phyloP scores from a whole-genome alignment of 2,888 invertebrate genomes.

The Tipula unca region DNA sequence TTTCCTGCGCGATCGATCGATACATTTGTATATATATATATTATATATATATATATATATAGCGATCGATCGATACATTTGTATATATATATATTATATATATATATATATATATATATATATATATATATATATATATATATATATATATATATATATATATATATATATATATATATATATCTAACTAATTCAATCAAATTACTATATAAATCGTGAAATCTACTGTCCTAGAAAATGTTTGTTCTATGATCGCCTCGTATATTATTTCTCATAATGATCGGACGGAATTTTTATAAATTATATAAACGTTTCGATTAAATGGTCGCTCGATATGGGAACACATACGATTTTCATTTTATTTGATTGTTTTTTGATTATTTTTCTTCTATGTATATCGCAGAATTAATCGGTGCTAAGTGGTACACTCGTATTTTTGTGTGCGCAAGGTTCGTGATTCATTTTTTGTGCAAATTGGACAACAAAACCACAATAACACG shows the following conservation, averaged over 20 bases:
- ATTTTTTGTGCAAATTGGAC: not conserved
- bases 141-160: too few relatives aligned
- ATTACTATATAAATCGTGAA: not conserved
- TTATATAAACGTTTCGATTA: not conserved
- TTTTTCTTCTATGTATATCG: not conserved
- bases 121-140: not conserved
- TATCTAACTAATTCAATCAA: not conserved
- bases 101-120: too few relatives aligned
- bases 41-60: too few relatives aligned
- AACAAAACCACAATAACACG: not conserved
- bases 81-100: too few relatives aligned
- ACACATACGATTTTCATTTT: not conserved
- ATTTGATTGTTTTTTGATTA: not conserved
- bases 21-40: not conserved
- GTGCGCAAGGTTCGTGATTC: constrained; percentile 2
- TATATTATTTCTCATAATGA: not conserved
- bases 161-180: too few relatives aligned
- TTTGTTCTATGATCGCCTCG: not conserved
- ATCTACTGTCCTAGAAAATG: not conserved
- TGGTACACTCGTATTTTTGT: not conserved
- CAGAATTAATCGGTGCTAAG: not conserved
- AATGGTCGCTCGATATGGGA: not conserved
- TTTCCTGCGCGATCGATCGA: not conserved
- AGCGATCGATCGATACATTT: not conserved
- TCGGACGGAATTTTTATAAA: not conserved